Evolutionary conservation across 2,113 vertebrate genomes (phyloP), one percentile per base, ranked within the genome.

Genomic region (Tringa solitaria): DNA sequence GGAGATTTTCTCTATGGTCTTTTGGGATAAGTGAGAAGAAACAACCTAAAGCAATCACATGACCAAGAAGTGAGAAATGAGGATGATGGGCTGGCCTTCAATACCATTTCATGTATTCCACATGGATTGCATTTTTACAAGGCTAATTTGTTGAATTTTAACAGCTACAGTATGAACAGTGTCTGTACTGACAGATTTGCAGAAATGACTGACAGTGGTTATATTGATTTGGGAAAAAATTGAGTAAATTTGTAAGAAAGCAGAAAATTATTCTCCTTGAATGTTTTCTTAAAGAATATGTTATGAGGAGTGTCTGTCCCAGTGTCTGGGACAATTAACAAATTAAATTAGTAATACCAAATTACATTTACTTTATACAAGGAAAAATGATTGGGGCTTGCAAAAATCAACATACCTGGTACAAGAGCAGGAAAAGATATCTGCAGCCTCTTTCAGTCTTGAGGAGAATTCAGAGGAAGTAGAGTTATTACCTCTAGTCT

Each of bases 271-370:
- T 81, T 86, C 83, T 77, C 50, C 75, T 92, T 64, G 81, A 70
- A 78, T 43, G 12, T 6, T 9, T 70, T 94, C 79, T 81, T 87
- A 84, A 92, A 67, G 68, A 84, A 37, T 67, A 45, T 2, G 6
- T 88, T 85, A 51, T 35, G n/a, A 90, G 80, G 30, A 89, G 35
- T 79, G 63, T 91, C 60, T 95, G 92, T n/a, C n/a, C n/a, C n/a
- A n/a, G n/a, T n/a, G n/a, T 33, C 27, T 88, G 61, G 27, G 41
- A 89, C 67, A 86, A 78, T 92, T 87, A 89, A 53, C 48, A 37
- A 87, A 48, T 39, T 35, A 23, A 65, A 53, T 80, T 61, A 65
- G 74, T 86, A 51, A 86, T 43, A 88, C 39, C 46, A 80, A 76
- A 56, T 35, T 68, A 17, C 60, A 37, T 92, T 93, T 74, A 74